A percentile compares a stretch with the other conserved stretches of the same genome.
Conservation (phyloP, 2,797 vertebrate species). For the Tenualosa ilisha region DNA sequence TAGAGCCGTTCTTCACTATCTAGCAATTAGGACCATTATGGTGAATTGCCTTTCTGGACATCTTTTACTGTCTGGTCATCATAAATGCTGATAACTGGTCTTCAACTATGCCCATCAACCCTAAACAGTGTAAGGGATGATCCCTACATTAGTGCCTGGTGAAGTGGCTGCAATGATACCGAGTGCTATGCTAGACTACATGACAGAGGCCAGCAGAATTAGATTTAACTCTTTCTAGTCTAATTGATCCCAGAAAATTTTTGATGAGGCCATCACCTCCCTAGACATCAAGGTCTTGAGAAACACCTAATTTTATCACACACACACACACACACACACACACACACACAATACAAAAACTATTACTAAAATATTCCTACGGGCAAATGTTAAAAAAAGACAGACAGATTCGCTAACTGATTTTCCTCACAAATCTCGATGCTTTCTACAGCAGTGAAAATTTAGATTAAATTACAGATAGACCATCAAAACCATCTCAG, state of each 20-base stretch:
- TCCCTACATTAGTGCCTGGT: neutral
- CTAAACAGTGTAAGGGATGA: neutral
- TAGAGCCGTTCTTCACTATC: slow-evolving; percentile 40
- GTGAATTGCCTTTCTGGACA: slow-evolving; percentile 48
- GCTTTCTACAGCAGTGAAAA: no score
- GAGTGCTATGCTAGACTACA: neutral
- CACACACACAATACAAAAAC: no score
- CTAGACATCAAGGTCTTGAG: no score
- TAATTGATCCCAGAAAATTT: slow-evolving; percentile 58
- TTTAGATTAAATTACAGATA: neutral
- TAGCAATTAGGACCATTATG: slow-evolving; percentile 35
- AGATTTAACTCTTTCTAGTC: slow-evolving; percentile 37
- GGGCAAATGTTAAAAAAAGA: no score
- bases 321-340: no score
- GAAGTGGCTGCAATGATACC: no score
- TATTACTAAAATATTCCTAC: no score
- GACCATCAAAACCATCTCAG: neutral
- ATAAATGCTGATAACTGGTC: neutral
- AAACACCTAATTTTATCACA: no score
- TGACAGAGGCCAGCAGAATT: slow-evolving; percentile 26
- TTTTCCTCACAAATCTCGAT: no score
- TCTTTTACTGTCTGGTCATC: slow-evolving; percentile 27
- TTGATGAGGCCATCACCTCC: slow-evolving; percentile 22
- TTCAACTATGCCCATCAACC: no score
- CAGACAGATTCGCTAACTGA: no score